A percentile compares a stretch with the other conserved stretches of the same genome.
Conservation (phyloP, 2,888 invertebrate species). For the Dolichomitus sp. region DNA sequence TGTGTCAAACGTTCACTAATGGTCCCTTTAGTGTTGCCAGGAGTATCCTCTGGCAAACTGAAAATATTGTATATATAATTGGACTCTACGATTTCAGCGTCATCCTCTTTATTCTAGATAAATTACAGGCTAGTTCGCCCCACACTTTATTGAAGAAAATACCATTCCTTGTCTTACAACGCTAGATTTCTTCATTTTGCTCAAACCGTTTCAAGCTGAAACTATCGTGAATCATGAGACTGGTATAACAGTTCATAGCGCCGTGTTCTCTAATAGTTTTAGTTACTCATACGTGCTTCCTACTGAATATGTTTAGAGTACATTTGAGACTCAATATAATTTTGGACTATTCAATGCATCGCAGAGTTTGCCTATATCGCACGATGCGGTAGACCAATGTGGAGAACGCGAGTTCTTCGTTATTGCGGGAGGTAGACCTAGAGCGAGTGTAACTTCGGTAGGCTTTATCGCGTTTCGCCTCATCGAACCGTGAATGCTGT, state of each 20-base stretch:
- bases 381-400: neutral
- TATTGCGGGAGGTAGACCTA: conserved; percentile 15
- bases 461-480: conserved; percentile 74
- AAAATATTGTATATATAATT: no score
- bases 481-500: conserved; percentile 73
- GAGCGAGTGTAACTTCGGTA: conserved; percentile 67
- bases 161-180: neutral
- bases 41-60: no score
- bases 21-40: no score
- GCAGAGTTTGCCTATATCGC: conserved; percentile 9
- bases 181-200: neutral
- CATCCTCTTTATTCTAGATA: neutral
- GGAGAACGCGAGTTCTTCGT: conserved; percentile 26
- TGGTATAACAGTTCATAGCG: conserved; percentile 1
- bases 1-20: no score
- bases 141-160: neutral
- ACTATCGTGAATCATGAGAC: neutral
- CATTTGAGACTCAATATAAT: conserved; percentile 48
- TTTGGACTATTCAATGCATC: conserved; percentile 47
- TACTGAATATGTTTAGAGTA: conserved; percentile 36
- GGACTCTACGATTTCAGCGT: neutral
- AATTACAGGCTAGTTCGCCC: neutral
- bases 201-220: neutral
- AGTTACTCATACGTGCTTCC: conserved; percentile 41
- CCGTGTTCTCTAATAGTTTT: conserved; percentile 4